Percentiles rank a stretch among this genome's conserved stretches.
These are phyloP conservation scores for Gnathonemus longibarbis DNA, from an alignment of 2,113 vertebrate species.

Conservation along the genomic window DNA sequence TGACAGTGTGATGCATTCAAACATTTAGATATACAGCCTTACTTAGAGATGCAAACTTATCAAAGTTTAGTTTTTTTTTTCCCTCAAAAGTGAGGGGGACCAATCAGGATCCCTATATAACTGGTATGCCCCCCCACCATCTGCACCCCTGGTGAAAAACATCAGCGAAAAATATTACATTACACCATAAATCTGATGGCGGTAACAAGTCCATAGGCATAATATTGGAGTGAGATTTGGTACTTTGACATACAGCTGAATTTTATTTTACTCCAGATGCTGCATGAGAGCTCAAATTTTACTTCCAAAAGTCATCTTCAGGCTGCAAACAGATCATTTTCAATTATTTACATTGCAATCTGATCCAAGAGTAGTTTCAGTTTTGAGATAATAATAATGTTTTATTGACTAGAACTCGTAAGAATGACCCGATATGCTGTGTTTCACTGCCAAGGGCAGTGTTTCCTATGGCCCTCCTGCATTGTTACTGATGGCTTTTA, in stretches of 20 bases:
- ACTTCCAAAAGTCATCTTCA: background rate
- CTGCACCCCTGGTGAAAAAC: background rate
- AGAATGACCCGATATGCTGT: background rate
- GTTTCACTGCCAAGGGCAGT: background rate
- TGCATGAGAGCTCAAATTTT: background rate
- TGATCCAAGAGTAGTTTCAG: background rate
- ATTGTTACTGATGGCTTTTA: background rate
- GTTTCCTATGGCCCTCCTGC: background rate
- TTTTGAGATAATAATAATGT: background rate
- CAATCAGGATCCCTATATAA: background rate
- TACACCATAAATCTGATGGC: background rate
- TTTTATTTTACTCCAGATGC: background rate
- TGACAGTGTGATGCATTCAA: no score
- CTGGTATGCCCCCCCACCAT: background rate
- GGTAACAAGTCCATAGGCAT: background rate
- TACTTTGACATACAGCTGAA: background rate
- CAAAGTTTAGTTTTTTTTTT: no score
- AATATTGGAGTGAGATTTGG: background rate
- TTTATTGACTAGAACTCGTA: background rate
- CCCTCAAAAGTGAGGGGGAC: no score
- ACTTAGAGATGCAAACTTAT: no score
- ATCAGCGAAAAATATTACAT: background rate
- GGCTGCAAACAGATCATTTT: background rate
- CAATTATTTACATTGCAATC: background rate
- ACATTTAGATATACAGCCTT: no score